A percentile compares a stretch with the other conserved stretches of the same genome.
These are phyloP conservation scores for rat (Rattus norvegicus) DNA, from an alignment of 2,113 vertebrate genomes.

Conservation along the genomic window DNA sequence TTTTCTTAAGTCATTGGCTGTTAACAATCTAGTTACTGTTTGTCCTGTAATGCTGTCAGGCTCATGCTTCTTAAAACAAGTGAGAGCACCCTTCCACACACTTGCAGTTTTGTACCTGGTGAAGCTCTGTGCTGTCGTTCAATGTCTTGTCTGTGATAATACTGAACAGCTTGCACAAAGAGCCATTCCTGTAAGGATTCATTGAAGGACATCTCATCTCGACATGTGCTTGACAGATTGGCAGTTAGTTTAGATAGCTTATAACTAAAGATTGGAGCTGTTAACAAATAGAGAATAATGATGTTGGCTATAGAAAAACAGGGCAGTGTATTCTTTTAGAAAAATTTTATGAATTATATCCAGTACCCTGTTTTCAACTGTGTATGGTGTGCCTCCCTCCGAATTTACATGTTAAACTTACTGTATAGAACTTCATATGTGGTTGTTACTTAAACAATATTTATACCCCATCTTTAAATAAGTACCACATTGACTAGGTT, in stretches of 20 bases:
- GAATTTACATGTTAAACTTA: constrained; percentile 29
- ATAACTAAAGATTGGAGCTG: not conserved
- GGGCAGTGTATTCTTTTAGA: not conserved
- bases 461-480: constrained; percentile 18
- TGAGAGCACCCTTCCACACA: not conserved
- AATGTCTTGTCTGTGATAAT: not conserved
- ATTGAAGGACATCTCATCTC: not conserved
- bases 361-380: not conserved
- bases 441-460: not conserved
- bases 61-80: not conserved
- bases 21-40: not conserved
- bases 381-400: not conserved
- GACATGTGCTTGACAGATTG: not conserved
- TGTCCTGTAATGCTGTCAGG: no score
- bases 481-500: not conserved
- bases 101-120: not conserved
- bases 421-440: not conserved
- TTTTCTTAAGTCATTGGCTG: not conserved
- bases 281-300: not conserved
- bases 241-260: not conserved
- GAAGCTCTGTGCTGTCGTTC: not conserved
- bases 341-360: not conserved
- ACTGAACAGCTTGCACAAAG: not conserved
- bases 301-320: not conserved
- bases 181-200: not conserved